Evolutionary conservation across 2,888 invertebrate genomes (phyloP).

Genomic region (Ophonus ardosiacus): DNA sequence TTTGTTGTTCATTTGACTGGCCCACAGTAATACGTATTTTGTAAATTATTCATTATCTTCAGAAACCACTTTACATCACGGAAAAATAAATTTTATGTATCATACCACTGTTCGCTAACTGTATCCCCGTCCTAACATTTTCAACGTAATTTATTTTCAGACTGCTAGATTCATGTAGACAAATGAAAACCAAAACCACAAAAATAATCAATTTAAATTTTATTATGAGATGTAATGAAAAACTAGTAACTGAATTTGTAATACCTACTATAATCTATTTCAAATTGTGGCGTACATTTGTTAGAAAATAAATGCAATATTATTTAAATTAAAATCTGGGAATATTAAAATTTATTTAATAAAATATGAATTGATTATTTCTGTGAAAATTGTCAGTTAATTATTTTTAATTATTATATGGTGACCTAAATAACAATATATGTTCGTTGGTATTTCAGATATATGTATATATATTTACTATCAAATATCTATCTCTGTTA

Average conservation of each 20-base stretch:
- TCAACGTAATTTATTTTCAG: constrained; percentile 22
- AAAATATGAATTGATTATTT: constrained; percentile 26
- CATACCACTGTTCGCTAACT: constrained; percentile 41
- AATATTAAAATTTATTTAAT: not conserved
- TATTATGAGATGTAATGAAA: not conserved
- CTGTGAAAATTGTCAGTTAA: not conserved
- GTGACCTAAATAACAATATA: constrained; percentile 21
- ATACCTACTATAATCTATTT: too few relatives aligned
- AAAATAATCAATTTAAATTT: constrained; percentile 16
- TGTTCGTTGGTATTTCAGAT: constrained; percentile 29
- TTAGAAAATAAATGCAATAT: too few relatives aligned
- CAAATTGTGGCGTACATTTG: too few relatives aligned
- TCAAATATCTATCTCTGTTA: constrained; percentile 33
- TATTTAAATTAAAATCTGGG: not conserved
- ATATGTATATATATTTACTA: constrained; percentile 22
- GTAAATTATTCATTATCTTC: not conserved
- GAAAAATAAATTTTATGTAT: constrained; percentile 37
- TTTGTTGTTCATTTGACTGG: not conserved
- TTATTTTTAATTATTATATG: constrained; percentile 9
- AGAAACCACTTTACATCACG: constrained; percentile 8
- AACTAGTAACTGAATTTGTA: not conserved
- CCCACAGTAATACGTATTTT: not conserved
- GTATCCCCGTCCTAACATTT: constrained; percentile 34
- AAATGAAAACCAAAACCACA: not conserved
- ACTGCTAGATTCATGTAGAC: constrained; percentile 8